Evolutionary conservation across 2,113 vertebrate genomes (phyloP).

Genomic region (Tachysurus fulvidraco): DNA sequence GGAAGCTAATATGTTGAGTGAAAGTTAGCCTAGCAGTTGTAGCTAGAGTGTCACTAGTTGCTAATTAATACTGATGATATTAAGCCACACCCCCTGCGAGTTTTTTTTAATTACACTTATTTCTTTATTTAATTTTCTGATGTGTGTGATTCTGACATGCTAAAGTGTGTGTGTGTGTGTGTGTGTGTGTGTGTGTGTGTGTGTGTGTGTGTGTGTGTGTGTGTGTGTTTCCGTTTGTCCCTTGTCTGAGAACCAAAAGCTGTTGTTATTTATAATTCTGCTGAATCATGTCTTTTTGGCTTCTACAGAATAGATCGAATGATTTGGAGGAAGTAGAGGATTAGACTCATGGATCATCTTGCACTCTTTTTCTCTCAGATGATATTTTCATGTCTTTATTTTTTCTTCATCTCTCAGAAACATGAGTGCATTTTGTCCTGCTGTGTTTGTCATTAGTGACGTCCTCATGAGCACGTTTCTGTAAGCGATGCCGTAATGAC

Average conservation of each 20-base stretch:
- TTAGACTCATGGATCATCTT: constrained; percentile 21
- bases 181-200: constrained; percentile 3
- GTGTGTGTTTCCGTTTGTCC: not conserved
- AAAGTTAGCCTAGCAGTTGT: not conserved
- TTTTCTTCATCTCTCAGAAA: not conserved
- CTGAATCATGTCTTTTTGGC: constrained; percentile 44
- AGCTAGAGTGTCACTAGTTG: not conserved
- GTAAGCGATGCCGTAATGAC: not conserved
- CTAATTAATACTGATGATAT: not conserved
- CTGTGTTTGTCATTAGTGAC: not conserved
- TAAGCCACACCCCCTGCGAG: not conserved
- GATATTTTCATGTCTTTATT: not conserved
- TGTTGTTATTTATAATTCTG: constrained; percentile 40
- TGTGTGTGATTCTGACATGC: not conserved
- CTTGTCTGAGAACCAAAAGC: constrained; percentile 19
- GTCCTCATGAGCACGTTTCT: not conserved
- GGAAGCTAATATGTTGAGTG: not conserved
- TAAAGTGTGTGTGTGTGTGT: not conserved
- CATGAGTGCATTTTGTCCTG: not conserved
- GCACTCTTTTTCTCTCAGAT: not conserved
- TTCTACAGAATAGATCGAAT: constrained; percentile 33
- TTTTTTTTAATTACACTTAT: not conserved
- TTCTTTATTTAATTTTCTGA: not conserved
- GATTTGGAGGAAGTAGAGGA: constrained; percentile 39
- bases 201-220: not conserved